phyloP scores from a whole-genome alignment of 2,113 vertebrate genomes.

The Saimiri boliviensis region DNA sequence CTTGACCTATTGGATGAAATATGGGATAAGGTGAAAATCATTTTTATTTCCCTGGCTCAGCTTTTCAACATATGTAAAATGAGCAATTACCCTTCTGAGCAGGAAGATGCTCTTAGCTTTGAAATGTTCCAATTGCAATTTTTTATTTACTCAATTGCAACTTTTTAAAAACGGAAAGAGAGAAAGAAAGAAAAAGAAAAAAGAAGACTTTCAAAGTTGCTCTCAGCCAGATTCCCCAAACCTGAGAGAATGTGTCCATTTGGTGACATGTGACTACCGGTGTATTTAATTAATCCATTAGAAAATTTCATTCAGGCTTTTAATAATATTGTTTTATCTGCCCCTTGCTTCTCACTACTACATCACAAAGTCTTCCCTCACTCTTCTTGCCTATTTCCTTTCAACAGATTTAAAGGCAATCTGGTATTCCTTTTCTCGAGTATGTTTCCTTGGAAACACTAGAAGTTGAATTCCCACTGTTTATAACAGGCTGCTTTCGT shows the following conservation, averaged over 20 bases:
- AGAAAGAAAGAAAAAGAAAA: neutral
- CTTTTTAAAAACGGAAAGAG: neutral
- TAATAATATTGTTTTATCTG: neutral
- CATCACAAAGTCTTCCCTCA: neutral
- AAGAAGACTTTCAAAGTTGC: neutral
- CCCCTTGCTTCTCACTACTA: neutral
- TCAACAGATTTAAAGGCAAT: neutral
- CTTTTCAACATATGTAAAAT: constrained; percentile 28
- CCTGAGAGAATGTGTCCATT: neutral
- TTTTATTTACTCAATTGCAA: constrained; percentile 21
- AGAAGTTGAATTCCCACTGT: neutral
- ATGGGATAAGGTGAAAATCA: neutral
- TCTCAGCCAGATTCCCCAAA: neutral
- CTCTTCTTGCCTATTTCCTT: neutral
- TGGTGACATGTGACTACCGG: neutral
- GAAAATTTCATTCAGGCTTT: neutral
- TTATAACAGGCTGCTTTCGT: neutral
- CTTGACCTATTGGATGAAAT: constrained; percentile 31
- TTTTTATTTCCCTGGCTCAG: neutral
- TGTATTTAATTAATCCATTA: neutral
- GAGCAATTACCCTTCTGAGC: constrained; percentile 23
- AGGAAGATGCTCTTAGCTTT: constrained; percentile 46
- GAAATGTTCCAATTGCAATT: neutral
- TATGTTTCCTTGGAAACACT: neutral
- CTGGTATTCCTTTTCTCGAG: neutral